Evolutionary conservation across 2,797 vertebrate species (phyloP).

Genomic region (Clarias fuscus): DNA sequence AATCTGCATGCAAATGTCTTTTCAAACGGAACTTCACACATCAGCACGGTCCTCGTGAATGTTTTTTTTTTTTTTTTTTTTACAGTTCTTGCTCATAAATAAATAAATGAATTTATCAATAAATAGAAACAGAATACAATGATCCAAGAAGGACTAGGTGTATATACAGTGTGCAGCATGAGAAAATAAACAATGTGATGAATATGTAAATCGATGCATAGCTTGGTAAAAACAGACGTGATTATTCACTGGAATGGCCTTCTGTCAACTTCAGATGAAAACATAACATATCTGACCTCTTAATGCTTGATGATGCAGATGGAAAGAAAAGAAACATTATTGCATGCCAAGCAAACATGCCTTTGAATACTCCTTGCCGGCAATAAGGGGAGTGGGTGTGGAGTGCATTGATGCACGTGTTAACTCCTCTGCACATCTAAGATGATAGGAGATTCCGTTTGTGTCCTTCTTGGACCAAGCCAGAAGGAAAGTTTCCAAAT

Average conservation of each 20-base stretch:
- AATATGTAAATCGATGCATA: slow-evolving; percentile 70
- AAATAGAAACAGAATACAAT: slow-evolving; percentile 53
- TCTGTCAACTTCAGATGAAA: slow-evolving; percentile 64
- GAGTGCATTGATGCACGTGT: slow-evolving; percentile 29
- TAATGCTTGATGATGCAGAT: slow-evolving; percentile 59
- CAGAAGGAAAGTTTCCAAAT: too few relatives aligned
- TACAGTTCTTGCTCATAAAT: slow-evolving; percentile 56
- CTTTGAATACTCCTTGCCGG: slow-evolving; percentile 49
- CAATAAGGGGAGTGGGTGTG: slow-evolving; percentile 34
- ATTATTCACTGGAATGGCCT: slow-evolving; percentile 62
- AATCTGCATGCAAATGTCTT: slow-evolving; percentile 73
- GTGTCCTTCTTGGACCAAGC: slow-evolving; percentile 40
- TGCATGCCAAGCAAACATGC: slow-evolving; percentile 42
- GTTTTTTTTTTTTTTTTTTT: slow-evolving; percentile 18
- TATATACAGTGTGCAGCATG: slow-evolving; percentile 40
- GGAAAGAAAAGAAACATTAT: slow-evolving; percentile 51
- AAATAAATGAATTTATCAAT: slow-evolving; percentile 69
- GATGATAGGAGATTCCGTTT: slow-evolving; percentile 56
- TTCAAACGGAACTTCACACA: slow-evolving; percentile 68
- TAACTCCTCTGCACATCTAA: slow-evolving; percentile 30
- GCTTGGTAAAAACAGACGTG: slow-evolving; percentile 57
- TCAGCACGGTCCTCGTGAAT: slow-evolving; percentile 59
- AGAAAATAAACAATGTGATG: slow-evolving; percentile 57
- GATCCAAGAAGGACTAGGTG: slow-evolving; percentile 37
- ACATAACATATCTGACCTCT: slow-evolving; percentile 63